Conservation (phyloP, 2,797 vertebrate genomes). For the Alauda arvensis region DNA sequence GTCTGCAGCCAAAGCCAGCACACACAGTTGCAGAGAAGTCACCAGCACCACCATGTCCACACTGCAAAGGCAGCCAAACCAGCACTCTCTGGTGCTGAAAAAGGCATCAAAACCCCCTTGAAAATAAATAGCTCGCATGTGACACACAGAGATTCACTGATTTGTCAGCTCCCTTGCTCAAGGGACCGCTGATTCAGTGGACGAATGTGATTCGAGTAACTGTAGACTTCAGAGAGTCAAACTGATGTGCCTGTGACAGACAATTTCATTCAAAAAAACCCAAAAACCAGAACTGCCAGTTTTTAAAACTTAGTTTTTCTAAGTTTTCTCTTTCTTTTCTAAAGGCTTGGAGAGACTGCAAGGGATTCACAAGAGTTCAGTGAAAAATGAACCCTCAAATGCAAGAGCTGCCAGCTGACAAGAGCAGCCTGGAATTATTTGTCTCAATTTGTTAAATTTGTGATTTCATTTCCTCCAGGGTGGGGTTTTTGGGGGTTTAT, state of each 20-base stretch:
- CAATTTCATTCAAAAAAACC: background rate
- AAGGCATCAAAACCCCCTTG: background rate
- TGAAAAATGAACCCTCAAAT: background rate
- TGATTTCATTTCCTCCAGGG: background rate
- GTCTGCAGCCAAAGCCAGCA: background rate
- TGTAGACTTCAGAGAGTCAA: background rate
- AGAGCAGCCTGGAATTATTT: background rate
- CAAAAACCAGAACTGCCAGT: rapidly evolving
- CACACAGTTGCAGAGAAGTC: rapidly evolving
- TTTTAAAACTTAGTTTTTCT: background rate
- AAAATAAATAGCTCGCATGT: background rate
- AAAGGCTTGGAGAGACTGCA: background rate
- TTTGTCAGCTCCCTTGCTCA: background rate
- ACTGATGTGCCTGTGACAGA: background rate
- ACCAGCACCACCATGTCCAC: background rate
- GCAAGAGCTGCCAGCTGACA: background rate
- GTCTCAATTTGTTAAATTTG: background rate
- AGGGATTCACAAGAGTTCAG: background rate
- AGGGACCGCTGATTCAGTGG: background rate
- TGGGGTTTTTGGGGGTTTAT: rapidly evolving
- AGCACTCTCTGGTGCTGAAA: background rate
- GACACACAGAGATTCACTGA: background rate
- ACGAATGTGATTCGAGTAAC: background rate
- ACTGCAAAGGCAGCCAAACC: background rate
- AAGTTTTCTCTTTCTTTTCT: background rate